phyloP scores from a whole-genome alignment of 2,888 invertebrate species.

The Tromatobia lineatoria region DNA sequence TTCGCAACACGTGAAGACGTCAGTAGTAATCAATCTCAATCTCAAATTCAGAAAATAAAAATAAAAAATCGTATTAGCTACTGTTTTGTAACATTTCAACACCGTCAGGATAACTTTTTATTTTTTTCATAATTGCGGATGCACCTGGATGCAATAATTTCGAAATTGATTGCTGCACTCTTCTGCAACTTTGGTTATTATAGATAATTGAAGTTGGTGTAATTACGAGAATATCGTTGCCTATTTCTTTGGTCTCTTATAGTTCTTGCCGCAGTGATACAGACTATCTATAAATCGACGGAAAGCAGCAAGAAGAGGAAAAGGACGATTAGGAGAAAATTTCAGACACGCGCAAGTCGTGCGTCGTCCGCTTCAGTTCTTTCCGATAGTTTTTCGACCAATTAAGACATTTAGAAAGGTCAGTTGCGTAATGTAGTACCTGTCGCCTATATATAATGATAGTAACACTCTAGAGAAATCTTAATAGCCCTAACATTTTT shows the following conservation, averaged over 20 bases:
- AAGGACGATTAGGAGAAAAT: constrained; percentile 67
- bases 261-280: constrained; percentile 29
- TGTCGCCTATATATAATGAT: neutral
- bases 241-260: constrained; percentile 24
- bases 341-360: constrained; percentile 36
- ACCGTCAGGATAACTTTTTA: neutral
- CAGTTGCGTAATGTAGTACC: constrained; percentile 48
- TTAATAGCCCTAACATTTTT: neutral
- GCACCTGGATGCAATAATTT: neutral
- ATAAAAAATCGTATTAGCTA: no score
- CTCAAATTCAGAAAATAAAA: no score
- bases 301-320: constrained; percentile 58
- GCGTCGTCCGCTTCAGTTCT: constrained; percentile 61
- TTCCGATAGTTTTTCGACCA: constrained; percentile 61
- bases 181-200: constrained; percentile 2
- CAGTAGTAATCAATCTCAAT: no score
- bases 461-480: neutral
- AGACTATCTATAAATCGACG: constrained; percentile 56
- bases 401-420: constrained; percentile 68
- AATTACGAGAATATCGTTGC: constrained; percentile 48
- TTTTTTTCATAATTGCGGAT: neutral
- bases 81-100: no score
- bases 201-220: constrained; percentile 42
- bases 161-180: neutral
- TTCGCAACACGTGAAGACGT: no score